phyloP scores from a whole-genome alignment of 2,113 vertebrate genomes.

The Diglossa brunneiventris region DNA sequence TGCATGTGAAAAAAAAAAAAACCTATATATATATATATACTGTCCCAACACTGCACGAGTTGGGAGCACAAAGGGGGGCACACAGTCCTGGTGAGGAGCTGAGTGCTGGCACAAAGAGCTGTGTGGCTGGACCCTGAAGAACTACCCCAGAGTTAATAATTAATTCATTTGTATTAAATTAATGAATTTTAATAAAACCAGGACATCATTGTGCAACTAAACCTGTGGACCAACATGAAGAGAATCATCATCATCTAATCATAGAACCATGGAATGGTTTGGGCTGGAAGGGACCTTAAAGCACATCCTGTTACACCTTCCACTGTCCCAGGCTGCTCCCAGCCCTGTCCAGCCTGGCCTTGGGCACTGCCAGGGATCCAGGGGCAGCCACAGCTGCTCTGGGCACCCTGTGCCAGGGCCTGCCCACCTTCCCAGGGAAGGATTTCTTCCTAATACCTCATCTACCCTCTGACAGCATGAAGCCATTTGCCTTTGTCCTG shows the following conservation, averaged over 20 bases:
- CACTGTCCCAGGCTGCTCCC: neutral
- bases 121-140: neutral
- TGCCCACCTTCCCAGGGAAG: too few species aligned
- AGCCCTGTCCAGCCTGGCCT: neutral
- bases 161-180: neutral
- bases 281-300: neutral
- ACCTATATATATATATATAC: too few species aligned
- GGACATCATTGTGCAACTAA: neutral
- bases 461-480: too few species aligned
- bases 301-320: too few species aligned
- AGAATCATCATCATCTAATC: neutral
- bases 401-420: too few species aligned
- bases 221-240: neutral
- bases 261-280: neutral
- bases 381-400: too few species aligned
- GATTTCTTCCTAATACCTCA: too few species aligned
- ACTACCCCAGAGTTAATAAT: neutral
- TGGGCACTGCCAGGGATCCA: fast-evolving
- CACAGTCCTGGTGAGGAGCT: too few species aligned
- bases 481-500: neutral
- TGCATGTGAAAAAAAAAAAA: too few species aligned
- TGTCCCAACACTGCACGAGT: too few species aligned
- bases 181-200: neutral
- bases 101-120: too few species aligned
- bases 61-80: too few species aligned